These are phyloP conservation scores for Cebus imitator DNA, from an alignment of 2,113 vertebrate species.

Conservation along the genomic window DNA sequence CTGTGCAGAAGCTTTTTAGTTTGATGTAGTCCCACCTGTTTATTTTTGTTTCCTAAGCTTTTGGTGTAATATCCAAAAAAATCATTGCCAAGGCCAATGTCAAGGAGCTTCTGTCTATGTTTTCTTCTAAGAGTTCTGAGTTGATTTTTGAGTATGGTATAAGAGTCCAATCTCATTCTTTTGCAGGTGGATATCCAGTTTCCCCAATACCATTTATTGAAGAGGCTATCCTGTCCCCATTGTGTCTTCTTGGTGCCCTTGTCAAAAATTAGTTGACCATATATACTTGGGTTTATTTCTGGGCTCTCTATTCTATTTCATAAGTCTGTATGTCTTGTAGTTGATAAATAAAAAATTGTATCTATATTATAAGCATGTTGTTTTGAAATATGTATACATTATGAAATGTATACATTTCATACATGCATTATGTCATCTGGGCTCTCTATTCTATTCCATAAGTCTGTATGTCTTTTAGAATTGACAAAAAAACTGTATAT, in stretches of 20 bases:
- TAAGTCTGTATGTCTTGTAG: neutral
- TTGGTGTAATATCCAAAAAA: neutral
- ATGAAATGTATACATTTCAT: no score
- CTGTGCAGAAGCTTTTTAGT: neutral
- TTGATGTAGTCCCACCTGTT: neutral
- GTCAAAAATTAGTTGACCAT: neutral
- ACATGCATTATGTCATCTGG: no score
- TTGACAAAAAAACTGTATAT: neutral
- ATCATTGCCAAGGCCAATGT: neutral
- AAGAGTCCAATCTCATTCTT: neutral
- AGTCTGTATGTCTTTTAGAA: neutral
- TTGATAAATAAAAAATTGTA: neutral
- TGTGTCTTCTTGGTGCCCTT: neutral
- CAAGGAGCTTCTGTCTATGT: neutral
- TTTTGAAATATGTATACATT: neutral
- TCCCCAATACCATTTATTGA: neutral
- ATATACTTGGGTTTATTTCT: neutral
- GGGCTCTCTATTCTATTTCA: no score
- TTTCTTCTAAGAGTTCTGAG: neutral
- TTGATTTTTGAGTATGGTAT: neutral
- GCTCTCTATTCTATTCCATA: no score
- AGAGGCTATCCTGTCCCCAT: neutral
- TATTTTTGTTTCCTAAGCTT: neutral
- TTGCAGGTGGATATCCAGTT: neutral
- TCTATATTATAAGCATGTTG: neutral